These are phyloP conservation scores for Proctacanthus coquilletti DNA, from an alignment of 1,140 invertebrate genomes.

Conservation along the genomic window DNA sequence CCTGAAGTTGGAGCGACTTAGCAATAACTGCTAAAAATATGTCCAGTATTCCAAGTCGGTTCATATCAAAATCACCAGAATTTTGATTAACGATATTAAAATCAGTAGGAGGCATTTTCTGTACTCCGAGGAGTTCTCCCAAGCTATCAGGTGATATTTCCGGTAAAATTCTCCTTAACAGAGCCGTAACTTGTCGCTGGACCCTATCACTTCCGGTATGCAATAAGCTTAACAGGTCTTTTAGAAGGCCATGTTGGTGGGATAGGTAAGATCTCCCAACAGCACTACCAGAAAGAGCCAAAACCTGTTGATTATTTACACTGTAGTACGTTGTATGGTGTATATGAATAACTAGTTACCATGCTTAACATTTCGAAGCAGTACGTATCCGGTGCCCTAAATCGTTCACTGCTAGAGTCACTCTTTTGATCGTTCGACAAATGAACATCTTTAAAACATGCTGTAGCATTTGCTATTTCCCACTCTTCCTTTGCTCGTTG, in stretches of 20 bases:
- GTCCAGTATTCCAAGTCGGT: slow-evolving; percentile 54
- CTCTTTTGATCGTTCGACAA: slow-evolving; percentile 8
- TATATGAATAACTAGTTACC: slow-evolving; percentile 30
- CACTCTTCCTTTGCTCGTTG: slow-evolving; percentile 73
- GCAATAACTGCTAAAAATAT: slow-evolving; percentile 76
- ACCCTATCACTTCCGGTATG: slow-evolving; percentile 90
- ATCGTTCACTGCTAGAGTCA: slow-evolving; percentile 27
- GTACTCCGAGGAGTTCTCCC: slow-evolving; percentile 49
- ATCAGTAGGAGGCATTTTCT: slow-evolving; percentile 54
- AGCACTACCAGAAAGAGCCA: slow-evolving; percentile 83
- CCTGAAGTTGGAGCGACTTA: slow-evolving; percentile 73
- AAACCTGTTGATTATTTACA: slow-evolving; percentile 6
- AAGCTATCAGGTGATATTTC: slow-evolving; percentile 57
- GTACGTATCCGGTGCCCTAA: slow-evolving; percentile 65
- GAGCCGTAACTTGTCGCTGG: slow-evolving; percentile 76
- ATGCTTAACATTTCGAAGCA: slow-evolving; percentile 97
- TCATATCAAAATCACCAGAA: slow-evolving; percentile 43
- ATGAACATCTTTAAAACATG: slow-evolving; percentile 20
- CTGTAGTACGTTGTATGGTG: slow-evolving; percentile 17
- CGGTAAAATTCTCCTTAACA: slow-evolving; percentile 67
- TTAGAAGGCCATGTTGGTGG: slow-evolving; percentile 68
- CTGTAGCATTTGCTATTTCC: slow-evolving; percentile 39
- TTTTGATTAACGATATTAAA: slow-evolving; percentile 52
- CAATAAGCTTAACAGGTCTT: slow-evolving; percentile 71
- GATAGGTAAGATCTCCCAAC: slow-evolving; percentile 82